These are phyloP conservation scores for Oncorhynchus mykiss DNA, from an alignment of 2,113 vertebrate genomes.

Conservation along the genomic window DNA sequence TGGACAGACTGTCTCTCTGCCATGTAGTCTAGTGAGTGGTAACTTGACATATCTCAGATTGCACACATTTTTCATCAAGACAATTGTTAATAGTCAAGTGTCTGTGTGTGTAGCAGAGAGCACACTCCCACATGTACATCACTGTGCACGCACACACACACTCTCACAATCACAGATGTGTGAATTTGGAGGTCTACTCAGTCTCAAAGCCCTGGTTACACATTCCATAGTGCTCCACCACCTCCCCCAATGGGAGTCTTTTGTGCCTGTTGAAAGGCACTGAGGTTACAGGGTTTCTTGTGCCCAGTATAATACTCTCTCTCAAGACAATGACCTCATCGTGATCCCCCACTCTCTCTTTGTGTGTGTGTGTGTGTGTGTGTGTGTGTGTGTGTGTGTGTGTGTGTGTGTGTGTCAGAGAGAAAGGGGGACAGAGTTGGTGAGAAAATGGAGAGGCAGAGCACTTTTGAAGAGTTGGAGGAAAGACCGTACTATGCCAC, in stretches of 20 bases:
- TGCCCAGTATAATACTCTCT: conserved; percentile 60
- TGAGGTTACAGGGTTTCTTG: conserved; percentile 71
- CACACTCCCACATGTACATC: neutral
- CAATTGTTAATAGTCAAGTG: too few species aligned
- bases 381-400: neutral
- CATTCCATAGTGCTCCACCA: conserved; percentile 62
- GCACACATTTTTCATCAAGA: too few species aligned
- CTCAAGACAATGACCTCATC: conserved; percentile 67
- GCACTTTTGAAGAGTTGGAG: neutral
- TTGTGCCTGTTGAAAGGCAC: conserved; percentile 67
- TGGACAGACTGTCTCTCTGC: neutral
- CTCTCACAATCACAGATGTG: conserved; percentile 10
- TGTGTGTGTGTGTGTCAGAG: neutral
- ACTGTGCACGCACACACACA: neutral
- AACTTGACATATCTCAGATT: too few species aligned
- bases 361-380: neutral
- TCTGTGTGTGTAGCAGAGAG: neutral
- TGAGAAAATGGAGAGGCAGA: neutral
- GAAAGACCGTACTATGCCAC: neutral
- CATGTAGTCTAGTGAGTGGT: too few species aligned
- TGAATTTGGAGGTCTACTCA: conserved; percentile 38
- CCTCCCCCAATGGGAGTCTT: conserved; percentile 61
- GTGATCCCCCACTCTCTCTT: neutral
- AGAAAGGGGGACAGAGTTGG: neutral
- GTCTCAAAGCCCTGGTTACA: conserved; percentile 63